Conservation (phyloP, 37 sponge, comb jelly and placozoan species). For the Trichoplax adhaerens region DNA sequence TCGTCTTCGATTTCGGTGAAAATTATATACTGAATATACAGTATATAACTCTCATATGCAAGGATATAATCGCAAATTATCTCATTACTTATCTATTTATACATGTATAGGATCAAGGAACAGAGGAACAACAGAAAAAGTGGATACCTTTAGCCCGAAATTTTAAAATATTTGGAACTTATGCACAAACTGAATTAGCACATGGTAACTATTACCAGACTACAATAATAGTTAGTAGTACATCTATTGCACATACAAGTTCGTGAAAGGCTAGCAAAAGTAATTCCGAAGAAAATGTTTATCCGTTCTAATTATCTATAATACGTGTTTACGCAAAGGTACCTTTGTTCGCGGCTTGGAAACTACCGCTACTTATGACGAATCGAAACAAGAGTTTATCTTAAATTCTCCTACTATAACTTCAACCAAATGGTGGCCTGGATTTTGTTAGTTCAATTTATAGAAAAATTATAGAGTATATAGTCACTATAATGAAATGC, state of each 20-base stretch:
- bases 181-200: conserved; percentile 89
- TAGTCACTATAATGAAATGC: no score
- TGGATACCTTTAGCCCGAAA: conserved; percentile 56
- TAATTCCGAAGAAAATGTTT: no score
- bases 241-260: no score
- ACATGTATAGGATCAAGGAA: conserved; percentile 35
- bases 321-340: conserved; percentile 11
- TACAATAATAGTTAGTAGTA: no score
- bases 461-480: no score
- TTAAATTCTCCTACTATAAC: conserved; percentile 70
- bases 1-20: conserved; percentile 57
- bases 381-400: conserved; percentile 53
- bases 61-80: neutral
- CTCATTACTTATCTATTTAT: neutral
- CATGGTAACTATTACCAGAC: conserved; percentile 39
- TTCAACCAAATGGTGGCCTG: conserved; percentile 86
- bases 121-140: conserved; percentile 55
- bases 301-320: no score
- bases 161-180: conserved; percentile 60
- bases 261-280: no score
- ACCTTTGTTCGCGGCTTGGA: conserved; percentile 72
- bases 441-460: conserved; percentile 32
- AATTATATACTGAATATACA: neutral
- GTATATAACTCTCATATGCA: no score
- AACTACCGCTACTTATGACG: conserved; percentile 73